Percentiles rank a stretch among this genome's conserved stretches.
Conservation (phyloP, 2,797 vertebrate genomes). For the Jordanella pulchra region DNA sequence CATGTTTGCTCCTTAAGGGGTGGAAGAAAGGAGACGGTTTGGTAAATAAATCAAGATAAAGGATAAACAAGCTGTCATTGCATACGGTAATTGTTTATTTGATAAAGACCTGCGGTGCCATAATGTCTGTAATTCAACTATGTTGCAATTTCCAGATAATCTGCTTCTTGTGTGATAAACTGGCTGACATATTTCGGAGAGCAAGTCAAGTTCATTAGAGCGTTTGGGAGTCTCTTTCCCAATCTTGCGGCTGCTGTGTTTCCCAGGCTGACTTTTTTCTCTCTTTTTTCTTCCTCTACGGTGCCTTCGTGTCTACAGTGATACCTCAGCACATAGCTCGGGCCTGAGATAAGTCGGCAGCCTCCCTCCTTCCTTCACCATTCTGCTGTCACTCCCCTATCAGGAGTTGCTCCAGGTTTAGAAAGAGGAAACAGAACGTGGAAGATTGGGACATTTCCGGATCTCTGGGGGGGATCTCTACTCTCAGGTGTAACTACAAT, state of each 20-base stretch:
- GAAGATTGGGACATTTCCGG: neutral
- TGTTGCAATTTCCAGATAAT: conserved; percentile 89
- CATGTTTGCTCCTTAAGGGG: conserved; percentile 47
- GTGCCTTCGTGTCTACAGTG: conserved; percentile 95
- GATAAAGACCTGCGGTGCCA: conserved; percentile 90
- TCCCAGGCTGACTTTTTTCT: conserved; percentile 64
- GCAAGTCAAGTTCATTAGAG: conserved; percentile 88
- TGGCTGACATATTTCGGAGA: conserved; percentile 89
- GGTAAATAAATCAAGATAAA: conserved; percentile 81
- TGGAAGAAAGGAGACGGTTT: conserved; percentile 40
- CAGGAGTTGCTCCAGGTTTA: conserved; percentile 74
- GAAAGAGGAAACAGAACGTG: conserved; percentile 16
- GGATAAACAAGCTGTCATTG: conserved; percentile 80
- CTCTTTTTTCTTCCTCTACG: conserved; percentile 66
- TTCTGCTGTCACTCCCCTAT: conserved; percentile 87
- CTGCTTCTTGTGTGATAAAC: conserved; percentile 93
- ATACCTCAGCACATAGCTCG: conserved; percentile 98
- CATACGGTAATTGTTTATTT: conserved; percentile 83
- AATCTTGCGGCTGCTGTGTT: conserved; percentile 76
- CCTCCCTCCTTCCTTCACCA: conserved; percentile 75
- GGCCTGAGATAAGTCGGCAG: conserved; percentile 91
- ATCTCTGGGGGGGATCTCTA: neutral
- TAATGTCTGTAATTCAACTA: conserved; percentile 89
- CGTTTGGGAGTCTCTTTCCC: conserved; percentile 78
- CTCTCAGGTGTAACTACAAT: neutral